These are phyloP conservation scores for Drosophila cracens DNA, from an alignment of 2,888 invertebrate species.

Conservation along the genomic window DNA sequence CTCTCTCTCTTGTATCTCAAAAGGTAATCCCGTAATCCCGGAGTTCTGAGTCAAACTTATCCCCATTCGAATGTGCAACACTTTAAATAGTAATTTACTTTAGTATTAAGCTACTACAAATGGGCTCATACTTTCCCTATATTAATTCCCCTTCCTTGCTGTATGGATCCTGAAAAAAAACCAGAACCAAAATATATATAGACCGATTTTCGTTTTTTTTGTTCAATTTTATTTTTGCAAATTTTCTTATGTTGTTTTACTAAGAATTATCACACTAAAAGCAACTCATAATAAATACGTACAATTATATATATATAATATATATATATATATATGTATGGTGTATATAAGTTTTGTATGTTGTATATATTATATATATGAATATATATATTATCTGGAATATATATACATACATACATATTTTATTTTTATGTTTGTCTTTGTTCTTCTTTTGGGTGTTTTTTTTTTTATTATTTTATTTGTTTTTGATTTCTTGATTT, in stretches of 20 bases:
- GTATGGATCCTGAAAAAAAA: not conserved
- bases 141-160: constrained; percentile 26
- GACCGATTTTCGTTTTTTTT: not conserved
- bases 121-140: constrained; percentile 13
- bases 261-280: constrained; percentile 76
- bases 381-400: constrained; percentile 17
- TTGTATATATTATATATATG: constrained; percentile 27
- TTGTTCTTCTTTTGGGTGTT: constrained; percentile 11
- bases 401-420: constrained; percentile 22
- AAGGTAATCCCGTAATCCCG: constrained; percentile 18
- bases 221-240: constrained; percentile 54
- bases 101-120: constrained; percentile 44
- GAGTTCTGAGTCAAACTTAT: constrained; percentile 13
- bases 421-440: constrained; percentile 18
- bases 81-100: constrained; percentile 48
- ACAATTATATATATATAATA: constrained; percentile 42
- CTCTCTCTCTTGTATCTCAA: not conserved
- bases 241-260: constrained; percentile 55
- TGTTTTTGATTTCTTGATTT: constrained; percentile 2
- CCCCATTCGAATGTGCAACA: constrained; percentile 21
- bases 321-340: constrained; percentile 18
- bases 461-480: constrained; percentile 1
- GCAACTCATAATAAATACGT: constrained; percentile 76
- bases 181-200: not conserved
- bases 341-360: constrained; percentile 44